Base-by-base conservation (phyloP, 2,888 invertebrate species). In the Lasioglossum morio region DNA sequence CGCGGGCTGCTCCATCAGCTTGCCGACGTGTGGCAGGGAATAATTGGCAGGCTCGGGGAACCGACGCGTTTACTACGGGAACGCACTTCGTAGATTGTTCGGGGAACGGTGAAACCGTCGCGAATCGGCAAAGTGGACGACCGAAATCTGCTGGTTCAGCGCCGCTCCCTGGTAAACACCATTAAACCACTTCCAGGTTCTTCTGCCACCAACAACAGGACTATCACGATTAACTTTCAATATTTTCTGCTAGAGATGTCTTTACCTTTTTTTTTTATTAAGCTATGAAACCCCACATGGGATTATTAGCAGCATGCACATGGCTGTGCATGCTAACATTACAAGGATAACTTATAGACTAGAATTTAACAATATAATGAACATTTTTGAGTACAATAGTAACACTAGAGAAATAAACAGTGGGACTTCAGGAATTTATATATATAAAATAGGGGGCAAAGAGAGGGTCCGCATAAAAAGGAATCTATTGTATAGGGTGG, bases 1-100 rank as follows among this genome's bases (percentile, higher is more conserved):
- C 92, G 92, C 92, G 88, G 88, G 85, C 91, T 91, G 87, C 75
- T 87, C 87, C 90, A 89, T 90, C 91, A 92, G 88, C 85, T 66
- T 76, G 78, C 84, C 88, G 90, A 91, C 90, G 92, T 88, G 89
- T 88, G 88, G 90, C 90, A 91, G 84, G 88, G 86, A 91, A 92
- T 90, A 90, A 90, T 91, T 91, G 90, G 91, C 91, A 91, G 87
- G 83, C 86, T 79, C 84, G 86, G 85, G 90, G 84, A 91, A 85
- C 85, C 87, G 86, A 73, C 81, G 75, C 77, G 73, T 81, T 85
- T 82, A 82, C 76, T 77, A 76, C 57, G 79, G 72, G 66, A 87
- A 86, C 83, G 74, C 75, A 57, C 81, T 82, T 81, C 69, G 79
- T 53, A 75, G 84, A 84, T 85, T 79, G 79, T 74, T 81, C 81